Evolutionary conservation across 2,888 invertebrate species (phyloP), one percentile per base, ranked within the genome.

Genomic region (Xestobium rufovillosum): DNA sequence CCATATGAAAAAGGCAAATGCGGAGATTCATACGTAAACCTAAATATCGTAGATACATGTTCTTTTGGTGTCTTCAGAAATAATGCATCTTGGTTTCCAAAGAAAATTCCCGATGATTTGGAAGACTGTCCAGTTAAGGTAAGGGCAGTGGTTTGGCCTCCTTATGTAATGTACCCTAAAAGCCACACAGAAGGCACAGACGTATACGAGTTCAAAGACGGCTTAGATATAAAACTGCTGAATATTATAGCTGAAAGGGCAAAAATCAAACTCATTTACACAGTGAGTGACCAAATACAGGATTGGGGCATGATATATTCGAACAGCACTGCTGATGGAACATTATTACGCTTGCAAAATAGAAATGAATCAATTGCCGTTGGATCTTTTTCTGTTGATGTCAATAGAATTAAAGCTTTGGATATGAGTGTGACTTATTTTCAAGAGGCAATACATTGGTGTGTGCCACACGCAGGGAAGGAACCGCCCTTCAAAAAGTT

Each of bases 381-480:
- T n/a, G 4, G 26, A 9, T 9, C 14, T 2, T 10, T 29, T 3
- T 12, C 11, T 2, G 13, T 16, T 17, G 31, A 31, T 26, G 19
- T 36, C 9, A 26, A 14, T 4, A 36, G 34, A 4, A 34, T 31
- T 13, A 31, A 11, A 10, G 31, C 31, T 28, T 46, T 48, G 12
- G 49, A 49, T 35, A 16, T 39, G 6, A 49, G 41, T 9, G n/a
- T 31, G 11, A 47, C 46, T 2, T 51, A 51, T 36, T 32, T 43
- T 12, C 45, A 43, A 31, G 48, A 48, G 25, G 39, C 42, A 2
- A 38, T 44, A 19, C 30, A 37, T 11, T 49, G 45, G 41, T 38
- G 48, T 15, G 48, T 49, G 3, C 49, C 51, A 1, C 36, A 42
- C 27, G 11, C 14, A n/a, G 11, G n/a, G 6, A 3, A 10, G 9